Conservation (phyloP, 2,888 invertebrate species). For the Ecliptopera silaceata region DNA sequence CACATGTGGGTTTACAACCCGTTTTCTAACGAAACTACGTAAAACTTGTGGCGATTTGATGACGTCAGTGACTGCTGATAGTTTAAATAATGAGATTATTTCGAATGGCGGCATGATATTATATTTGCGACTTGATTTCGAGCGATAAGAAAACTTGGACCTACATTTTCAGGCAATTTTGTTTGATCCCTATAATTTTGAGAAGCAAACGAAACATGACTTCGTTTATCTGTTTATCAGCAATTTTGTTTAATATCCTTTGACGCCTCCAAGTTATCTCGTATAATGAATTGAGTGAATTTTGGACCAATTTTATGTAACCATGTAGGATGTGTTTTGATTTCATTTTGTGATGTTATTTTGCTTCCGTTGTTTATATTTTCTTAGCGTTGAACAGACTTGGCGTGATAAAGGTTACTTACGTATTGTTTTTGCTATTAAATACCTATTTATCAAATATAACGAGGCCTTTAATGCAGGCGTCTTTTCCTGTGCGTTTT, state of each 20-base stretch:
- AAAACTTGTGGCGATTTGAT: not conserved
- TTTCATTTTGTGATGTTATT: constrained; percentile 32
- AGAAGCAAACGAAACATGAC: constrained; percentile 18
- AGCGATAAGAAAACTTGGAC: not conserved
- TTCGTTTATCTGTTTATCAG: constrained; percentile 17
- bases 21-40: not conserved
- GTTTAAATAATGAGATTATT: not conserved
- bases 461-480: constrained; percentile 12
- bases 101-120: not conserved
- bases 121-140: not conserved
- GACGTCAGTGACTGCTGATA: not conserved
- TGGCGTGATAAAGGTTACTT: not conserved
- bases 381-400: constrained; percentile 6
- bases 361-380: not conserved
- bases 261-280: constrained; percentile 34
- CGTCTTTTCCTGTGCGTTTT: not conserved
- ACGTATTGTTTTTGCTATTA: not conserved
- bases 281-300: constrained; percentile 52
- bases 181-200: constrained; percentile 10
- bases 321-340: constrained; percentile 53
- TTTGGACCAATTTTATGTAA: constrained; percentile 81
- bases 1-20: not conserved
- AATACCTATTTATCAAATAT: not conserved
- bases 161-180: not conserved
- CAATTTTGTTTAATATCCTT: constrained; percentile 37